Base-by-base conservation (phyloP, 2,888 invertebrate species). In the Lapara coniferarum region DNA sequence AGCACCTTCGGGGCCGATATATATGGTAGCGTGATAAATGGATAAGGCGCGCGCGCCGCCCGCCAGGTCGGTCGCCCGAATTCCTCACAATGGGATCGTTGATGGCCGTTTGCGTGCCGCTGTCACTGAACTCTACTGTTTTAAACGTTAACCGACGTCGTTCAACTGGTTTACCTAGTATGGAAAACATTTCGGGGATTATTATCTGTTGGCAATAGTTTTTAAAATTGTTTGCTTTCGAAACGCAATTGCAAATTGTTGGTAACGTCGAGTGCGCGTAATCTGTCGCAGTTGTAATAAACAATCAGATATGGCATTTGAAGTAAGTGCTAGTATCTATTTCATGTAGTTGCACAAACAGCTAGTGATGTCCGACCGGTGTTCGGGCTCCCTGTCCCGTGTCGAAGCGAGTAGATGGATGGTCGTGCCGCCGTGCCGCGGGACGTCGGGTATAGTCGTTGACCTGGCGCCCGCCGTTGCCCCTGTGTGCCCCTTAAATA, bases 381-480 rank as follows among this genome's bases (percentile, higher is more conserved):
- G 70, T 49, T 30, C 58, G 63, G 74, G 70, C 73, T 72, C 71
- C 66, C 73, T 72, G 70, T 75, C 82, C 25, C 85, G 83, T 86
- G 83, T 87, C 85, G 81, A 86, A 87, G 85, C 78, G 76, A 77
- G 82, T 85, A 84, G 86, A 84, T 87, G 85, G 86, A 86, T 86
- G 88, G 85, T 88, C 87, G 85, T 81, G 83, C 83, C 83, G 85
- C 88, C 87, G 85, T 81, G 83, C 72, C 74, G 74, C 75, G 78
- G 81, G 78, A 78, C 78, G 77, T 74, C 75, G 79, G 80, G 71
- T 77, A 81, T 86, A 89, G 90, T 90, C 92, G 89, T 90, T 92
- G 91, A 91, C 92, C 55, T 68, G 55, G 25, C 37, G 46, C 46
- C 49, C 46, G 51, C 25, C 63, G 49, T 19, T 19, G 49, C 63